phyloP scores from a whole-genome alignment of 2,797 vertebrate genomes.

The Chelonia mydas region DNA sequence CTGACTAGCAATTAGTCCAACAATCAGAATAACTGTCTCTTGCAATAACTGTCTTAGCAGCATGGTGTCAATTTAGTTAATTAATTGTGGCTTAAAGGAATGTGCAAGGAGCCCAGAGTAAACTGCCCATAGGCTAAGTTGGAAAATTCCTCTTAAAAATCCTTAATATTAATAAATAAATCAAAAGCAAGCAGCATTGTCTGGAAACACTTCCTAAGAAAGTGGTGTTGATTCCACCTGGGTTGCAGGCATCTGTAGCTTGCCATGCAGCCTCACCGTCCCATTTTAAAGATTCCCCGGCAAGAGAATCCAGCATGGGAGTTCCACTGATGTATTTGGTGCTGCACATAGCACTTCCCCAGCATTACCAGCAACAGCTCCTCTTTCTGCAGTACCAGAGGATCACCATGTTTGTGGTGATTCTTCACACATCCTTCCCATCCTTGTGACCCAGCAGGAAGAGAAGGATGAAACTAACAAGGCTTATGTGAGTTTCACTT shows the following conservation, averaged over 20 bases:
- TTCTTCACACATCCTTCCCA: rapidly evolving
- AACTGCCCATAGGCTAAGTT: slow-evolving; percentile 2
- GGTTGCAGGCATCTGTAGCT: not conserved
- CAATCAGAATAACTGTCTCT: slow-evolving; percentile 56
- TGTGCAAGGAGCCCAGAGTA: not conserved
- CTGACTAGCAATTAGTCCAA: slow-evolving; percentile 74
- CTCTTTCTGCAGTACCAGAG: not conserved
- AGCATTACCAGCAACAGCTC: not conserved
- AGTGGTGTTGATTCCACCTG: not conserved
- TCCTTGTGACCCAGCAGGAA: not conserved
- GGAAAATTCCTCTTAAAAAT: not conserved
- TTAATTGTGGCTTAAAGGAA: slow-evolving; percentile 54
- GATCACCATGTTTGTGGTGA: rapidly evolving
- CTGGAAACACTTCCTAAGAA: rapidly evolving
- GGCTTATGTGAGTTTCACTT: rapidly evolving
- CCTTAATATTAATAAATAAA: not conserved
- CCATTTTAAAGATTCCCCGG: not conserved
- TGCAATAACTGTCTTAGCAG: slow-evolving; percentile 28
- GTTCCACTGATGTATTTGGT: not conserved
- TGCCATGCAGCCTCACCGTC: not conserved
- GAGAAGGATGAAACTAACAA: not conserved
- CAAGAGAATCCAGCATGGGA: not conserved
- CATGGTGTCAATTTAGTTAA: slow-evolving; percentile 58
- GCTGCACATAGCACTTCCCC: not conserved
- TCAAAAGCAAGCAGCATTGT: not conserved